Evolutionary conservation across 2,797 vertebrate genomes (phyloP), one percentile per base, ranked within the genome.

Genomic region (Diplodus puntazzo): DNA sequence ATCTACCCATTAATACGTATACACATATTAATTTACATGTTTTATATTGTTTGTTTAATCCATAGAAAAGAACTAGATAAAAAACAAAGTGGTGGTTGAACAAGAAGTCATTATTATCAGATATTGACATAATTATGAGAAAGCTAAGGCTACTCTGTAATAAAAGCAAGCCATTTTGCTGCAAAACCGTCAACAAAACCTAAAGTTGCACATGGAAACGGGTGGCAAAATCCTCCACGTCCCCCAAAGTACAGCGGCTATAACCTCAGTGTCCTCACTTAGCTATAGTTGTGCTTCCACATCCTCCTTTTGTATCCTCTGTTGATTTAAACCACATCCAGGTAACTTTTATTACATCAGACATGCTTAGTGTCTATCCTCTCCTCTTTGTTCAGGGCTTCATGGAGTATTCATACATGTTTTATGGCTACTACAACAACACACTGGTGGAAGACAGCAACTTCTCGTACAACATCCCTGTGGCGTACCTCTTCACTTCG

Each of bases 381-480:
- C 46, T 81, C 21, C n/a, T 57, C 27, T 74, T 23, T 45, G 11
- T 76, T 52, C 84, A 98, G 97, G 97, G 97, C 14, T 97, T 97
- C 70, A 94, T 98, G 90, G 97, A 97, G 82, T 95, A 95, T 85
- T 96, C 97, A 0, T 96, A 94, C 64, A 83, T 98, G 82, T 98
- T 97, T 90, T 98, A 97, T 1, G 97, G 97, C 34, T 97, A 90
- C 92, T 98, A 97, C 91, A 95, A 92, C 45, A 94, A 93, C 86
- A 91, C 93, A 0, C 16, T 88, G 42, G 83, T 91, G 52, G 59
- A 45, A 3, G 82, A 85, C 57, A 34, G 4, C 0, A 82, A 81
- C 74, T 92, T 95, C 83, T 92, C 83, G 46, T 97, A 97, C 89
- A 96, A 96, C 90, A 92, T 97, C 69, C 93, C 96, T 0, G 67